phyloP scores from a whole-genome alignment of 2,888 invertebrate species.

The Pardosa pseudoannulata region DNA sequence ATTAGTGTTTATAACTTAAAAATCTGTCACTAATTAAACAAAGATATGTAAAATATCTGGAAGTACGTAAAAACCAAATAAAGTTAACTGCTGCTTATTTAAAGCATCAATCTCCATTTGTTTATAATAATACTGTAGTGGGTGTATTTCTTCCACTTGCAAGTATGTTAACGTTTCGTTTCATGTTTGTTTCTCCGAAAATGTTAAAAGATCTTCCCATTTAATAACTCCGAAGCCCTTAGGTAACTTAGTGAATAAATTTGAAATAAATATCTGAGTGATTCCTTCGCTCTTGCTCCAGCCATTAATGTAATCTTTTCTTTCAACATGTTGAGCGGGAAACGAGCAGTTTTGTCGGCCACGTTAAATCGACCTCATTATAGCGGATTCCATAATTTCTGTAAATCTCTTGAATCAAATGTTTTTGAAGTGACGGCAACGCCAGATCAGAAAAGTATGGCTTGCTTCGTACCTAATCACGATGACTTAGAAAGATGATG shows the following conservation, averaged over 20 bases:
- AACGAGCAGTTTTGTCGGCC: slow-evolving; percentile 20
- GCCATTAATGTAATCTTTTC: background rate
- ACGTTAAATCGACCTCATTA: slow-evolving; percentile 30
- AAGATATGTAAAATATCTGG: too few relatives aligned
- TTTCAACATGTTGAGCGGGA: background rate
- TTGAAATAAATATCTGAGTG: slow-evolving; percentile 17
- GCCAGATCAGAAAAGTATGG: background rate
- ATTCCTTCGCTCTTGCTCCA: background rate
- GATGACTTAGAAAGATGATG: background rate
- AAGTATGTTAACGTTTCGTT: too few relatives aligned
- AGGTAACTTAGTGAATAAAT: background rate
- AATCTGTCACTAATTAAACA: too few relatives aligned
- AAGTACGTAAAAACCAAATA: too few relatives aligned
- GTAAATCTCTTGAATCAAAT: background rate
- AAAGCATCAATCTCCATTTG: too few relatives aligned
- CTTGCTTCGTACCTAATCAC: background rate
- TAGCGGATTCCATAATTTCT: slow-evolving; percentile 18
- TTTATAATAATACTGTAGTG: too few relatives aligned
- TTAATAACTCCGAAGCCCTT: slow-evolving; percentile 1
- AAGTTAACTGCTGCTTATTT: too few relatives aligned
- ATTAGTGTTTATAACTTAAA: too few relatives aligned
- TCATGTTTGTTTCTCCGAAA: too few relatives aligned
- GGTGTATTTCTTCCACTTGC: too few relatives aligned
- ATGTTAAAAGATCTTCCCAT: background rate
- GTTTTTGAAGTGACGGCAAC: background rate